Evolutionary conservation across 2,888 invertebrate genomes (phyloP), one percentile per base, ranked within the genome.

Genomic region (Serrognathus titanus): DNA sequence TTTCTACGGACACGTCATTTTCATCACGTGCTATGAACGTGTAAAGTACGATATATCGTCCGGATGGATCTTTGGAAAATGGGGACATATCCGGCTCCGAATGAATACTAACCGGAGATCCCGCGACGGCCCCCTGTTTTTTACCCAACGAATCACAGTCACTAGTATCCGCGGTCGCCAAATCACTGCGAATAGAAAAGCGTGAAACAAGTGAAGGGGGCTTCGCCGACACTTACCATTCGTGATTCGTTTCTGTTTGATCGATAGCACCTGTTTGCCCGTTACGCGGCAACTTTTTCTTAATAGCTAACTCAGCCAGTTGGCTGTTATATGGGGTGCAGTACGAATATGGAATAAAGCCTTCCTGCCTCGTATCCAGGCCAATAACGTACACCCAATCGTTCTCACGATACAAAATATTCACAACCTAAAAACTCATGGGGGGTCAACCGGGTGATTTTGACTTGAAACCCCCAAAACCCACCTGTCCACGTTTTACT

Each of bases 341-440:
- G 75, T 95, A 96, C 0, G 94, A 93, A 74, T 93, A 92, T 1
- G 97, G 97, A 67, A 97, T 94, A 71, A 96, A 97, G 0, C 97
- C 97, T 76, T 97, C 95, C 71, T 91, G 87, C 51, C 93, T 82
- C 12, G 92, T 90, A 68, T 93, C 93, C 47, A 92, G 89, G 2
- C 92, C 89, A 72, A 96, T 93, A 1, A 97, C 95, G 78, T 97
- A 97, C 7, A 95, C 94, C 97, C 97, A 97, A 78, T 97, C 96
- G 73, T 96, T 95, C 77, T 97, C 97, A 65, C 94, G 84, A 77
- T 97, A 97, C 60, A 97, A 79, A 60, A 96, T 89, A 79, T 94
- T 94, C n/a, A 96, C 95, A 71, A 94, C 87, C 83, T 87, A 73
- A 41, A 75, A 77, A 62, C 49, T 53, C 3, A 16, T 3, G 43